Percentiles rank a stretch among this genome's conserved stretches.
These are phyloP conservation scores for Alviniconcha marisindica DNA, from an alignment of 1,140 invertebrate species.

Conservation along the genomic window DNA sequence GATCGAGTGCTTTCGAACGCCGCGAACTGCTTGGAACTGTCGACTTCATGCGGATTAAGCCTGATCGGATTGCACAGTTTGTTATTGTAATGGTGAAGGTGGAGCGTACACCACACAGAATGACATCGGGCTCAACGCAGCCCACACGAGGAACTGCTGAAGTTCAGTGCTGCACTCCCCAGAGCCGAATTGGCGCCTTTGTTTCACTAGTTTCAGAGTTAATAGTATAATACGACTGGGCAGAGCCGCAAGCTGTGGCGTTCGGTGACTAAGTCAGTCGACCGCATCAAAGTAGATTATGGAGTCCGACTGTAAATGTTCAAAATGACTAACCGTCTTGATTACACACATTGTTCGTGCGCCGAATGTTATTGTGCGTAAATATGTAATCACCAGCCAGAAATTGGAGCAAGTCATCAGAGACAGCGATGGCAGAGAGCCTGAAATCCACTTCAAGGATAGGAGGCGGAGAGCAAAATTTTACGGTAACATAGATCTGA, in stretches of 20 bases:
- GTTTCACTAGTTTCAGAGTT: no score
- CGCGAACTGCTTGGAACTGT: not conserved
- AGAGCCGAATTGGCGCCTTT: no score
- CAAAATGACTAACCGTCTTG: no score
- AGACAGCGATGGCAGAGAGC: constrained; percentile 52
- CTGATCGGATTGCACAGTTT: constrained; percentile 7
- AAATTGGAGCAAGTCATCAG: no score
- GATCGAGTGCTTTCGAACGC: not conserved
- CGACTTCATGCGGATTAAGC: constrained; percentile 2
- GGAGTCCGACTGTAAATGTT: no score
- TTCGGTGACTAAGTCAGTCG: not conserved
- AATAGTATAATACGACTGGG: no score
- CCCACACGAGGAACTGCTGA: not conserved
- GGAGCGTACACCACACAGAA: not conserved
- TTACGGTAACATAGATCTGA: no score
- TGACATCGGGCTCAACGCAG: not conserved
- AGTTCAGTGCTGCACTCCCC: not conserved
- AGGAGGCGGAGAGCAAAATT: constrained; percentile 65
- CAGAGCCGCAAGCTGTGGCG: not conserved
- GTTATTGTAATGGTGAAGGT: not conserved
- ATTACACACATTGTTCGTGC: no score
- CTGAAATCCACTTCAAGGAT: constrained; percentile 51
- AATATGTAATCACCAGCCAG: no score
- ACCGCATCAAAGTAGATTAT: not conserved
- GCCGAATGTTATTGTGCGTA: no score